Evolutionary conservation across 2,113 vertebrate genomes (phyloP).

Genomic region (Melospiza georgiana): DNA sequence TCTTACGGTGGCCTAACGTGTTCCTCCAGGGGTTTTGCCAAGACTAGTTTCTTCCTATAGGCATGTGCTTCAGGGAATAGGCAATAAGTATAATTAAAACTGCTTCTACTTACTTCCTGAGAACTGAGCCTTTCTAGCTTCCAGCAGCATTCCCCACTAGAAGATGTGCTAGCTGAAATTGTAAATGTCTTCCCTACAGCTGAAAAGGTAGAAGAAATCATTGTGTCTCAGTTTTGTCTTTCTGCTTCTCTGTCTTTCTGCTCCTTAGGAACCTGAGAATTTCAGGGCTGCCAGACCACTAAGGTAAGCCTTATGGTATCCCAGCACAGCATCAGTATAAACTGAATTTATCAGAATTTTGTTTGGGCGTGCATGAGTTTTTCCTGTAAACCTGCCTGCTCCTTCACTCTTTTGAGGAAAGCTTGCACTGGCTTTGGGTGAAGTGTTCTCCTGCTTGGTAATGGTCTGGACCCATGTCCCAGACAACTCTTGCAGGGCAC

Average conservation of each 20-base stretch:
- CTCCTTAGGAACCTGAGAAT: background rate
- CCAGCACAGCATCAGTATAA: background rate
- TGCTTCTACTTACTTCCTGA: background rate
- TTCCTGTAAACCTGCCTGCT: background rate
- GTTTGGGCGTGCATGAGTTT: background rate
- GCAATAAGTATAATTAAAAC: background rate
- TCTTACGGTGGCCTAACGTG: background rate
- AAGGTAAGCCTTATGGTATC: background rate
- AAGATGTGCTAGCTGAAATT: background rate
- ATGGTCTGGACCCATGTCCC: rapidly evolving
- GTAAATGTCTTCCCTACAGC: background rate
- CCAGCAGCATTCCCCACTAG: background rate
- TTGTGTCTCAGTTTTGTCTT: background rate
- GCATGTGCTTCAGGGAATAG: background rate
- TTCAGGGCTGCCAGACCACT: background rate
- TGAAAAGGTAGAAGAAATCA: background rate
- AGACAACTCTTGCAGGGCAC: background rate
- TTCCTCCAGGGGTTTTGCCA: background rate
- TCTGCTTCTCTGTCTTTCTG: background rate
- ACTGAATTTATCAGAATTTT: background rate
- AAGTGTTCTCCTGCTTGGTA: background rate
- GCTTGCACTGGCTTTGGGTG: background rate
- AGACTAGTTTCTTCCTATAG: background rate
- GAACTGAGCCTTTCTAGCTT: background rate
- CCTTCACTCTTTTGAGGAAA: background rate